Percentiles rank a stretch among this genome's conserved stretches.
Conservation (phyloP, 2,888 invertebrate species). For the Chaetoderma sp. region DNA sequence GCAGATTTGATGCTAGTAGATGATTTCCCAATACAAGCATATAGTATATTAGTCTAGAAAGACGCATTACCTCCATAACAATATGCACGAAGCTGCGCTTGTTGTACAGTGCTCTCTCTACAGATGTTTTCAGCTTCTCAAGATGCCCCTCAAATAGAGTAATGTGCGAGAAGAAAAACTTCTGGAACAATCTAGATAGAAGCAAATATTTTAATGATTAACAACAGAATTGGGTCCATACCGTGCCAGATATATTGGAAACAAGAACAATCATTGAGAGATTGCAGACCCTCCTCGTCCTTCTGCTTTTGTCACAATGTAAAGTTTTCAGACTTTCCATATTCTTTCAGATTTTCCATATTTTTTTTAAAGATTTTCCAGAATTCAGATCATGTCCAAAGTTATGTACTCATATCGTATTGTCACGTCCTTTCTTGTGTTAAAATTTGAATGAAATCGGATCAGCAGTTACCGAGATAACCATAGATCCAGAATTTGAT, state of each 20-base stretch:
- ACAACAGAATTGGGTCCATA: neutral
- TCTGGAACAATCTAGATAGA: constrained; percentile 75
- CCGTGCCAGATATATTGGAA: neutral
- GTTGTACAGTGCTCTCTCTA: constrained; percentile 77
- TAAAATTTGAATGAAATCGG: no score
- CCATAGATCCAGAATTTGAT: no score
- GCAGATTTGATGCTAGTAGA: no score
- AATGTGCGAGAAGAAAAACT: constrained; percentile 84
- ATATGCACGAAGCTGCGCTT: constrained; percentile 70
- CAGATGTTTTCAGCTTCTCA: constrained; percentile 74
- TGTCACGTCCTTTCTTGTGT: no score
- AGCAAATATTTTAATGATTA: no score
- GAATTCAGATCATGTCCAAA: neutral
- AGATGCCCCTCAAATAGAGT: constrained; percentile 68
- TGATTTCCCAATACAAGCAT: no score
- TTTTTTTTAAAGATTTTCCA: neutral
- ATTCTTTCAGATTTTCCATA: no score
- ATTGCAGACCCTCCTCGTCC: no score
- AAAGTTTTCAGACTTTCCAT: no score
- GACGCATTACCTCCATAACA: constrained; percentile 73
- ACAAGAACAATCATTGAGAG: no score
- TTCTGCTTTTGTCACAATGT: neutral
- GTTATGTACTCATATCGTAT: neutral
- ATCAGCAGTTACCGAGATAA: no score
- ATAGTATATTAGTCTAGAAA: no score